phyloP scores from a whole-genome alignment of 92 coral and sea anemone species.

The Siderastrea radians region DNA sequence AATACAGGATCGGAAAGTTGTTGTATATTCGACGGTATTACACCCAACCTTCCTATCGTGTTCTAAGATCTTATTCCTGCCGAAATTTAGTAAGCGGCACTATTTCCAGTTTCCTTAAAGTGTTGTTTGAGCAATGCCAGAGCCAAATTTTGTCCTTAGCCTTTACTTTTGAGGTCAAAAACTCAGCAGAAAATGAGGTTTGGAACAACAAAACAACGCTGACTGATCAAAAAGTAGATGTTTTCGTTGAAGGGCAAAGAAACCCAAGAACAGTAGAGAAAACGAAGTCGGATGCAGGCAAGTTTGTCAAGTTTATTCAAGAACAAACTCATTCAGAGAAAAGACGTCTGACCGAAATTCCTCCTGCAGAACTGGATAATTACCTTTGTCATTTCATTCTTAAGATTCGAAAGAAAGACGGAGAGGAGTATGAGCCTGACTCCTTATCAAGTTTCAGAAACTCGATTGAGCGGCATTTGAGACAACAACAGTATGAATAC shows the following conservation, averaged over 20 bases:
- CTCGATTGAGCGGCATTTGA: constrained; percentile 23
- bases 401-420: constrained; percentile 36
- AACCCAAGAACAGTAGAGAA: not conserved
- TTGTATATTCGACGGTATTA: too few species aligned
- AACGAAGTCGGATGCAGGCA: constrained; percentile 3
- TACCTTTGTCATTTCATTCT: constrained; percentile 47
- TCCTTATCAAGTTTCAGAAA: constrained; percentile 34
- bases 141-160: not conserved
- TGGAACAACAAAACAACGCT: not conserved
- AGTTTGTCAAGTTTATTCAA: constrained; percentile 46
- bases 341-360: constrained; percentile 28
- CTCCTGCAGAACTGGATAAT: constrained; percentile 43
- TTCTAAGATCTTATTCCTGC: too few species aligned
- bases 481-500: constrained; percentile 18
- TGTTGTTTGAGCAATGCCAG: constrained; percentile 3
- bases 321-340: constrained; percentile 54
- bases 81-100: too few species aligned
- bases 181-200: constrained; percentile 5
- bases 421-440: constrained; percentile 47
- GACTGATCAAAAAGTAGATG: constrained; percentile 11
- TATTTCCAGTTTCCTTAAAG: too few species aligned
- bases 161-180: not conserved
- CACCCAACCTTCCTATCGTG: too few species aligned
- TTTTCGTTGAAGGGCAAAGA: constrained; percentile 9
- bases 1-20: too few species aligned